Conservation (phyloP, 2,888 invertebrate genomes). For the Ophion slaviceki region DNA sequence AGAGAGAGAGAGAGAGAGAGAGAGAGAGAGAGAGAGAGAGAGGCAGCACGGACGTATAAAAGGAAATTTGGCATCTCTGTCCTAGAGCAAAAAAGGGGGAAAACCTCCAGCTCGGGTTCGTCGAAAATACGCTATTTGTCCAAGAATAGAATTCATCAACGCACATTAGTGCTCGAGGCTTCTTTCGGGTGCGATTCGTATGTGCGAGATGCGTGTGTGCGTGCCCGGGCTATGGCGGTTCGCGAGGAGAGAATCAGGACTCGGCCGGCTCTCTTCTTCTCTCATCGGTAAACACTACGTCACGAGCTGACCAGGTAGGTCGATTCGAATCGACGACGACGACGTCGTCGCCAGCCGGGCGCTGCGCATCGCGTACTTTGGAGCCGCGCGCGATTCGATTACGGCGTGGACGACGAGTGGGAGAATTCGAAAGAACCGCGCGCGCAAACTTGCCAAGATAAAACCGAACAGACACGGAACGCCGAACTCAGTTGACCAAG, state of each 20-base stretch:
- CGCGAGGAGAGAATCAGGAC: slow-evolving; percentile 29
- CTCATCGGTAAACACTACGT: slow-evolving; percentile 65
- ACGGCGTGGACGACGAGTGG: slow-evolving; percentile 11
- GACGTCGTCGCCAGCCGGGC: not conserved
- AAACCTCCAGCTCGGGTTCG: slow-evolving; percentile 23
- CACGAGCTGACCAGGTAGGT: slow-evolving; percentile 64
- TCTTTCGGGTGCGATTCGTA: not conserved
- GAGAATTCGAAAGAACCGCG: slow-evolving; percentile 47
- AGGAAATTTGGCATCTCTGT: no score
- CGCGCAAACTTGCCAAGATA: slow-evolving; percentile 63
- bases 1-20: no score
- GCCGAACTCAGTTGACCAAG: slow-evolving; percentile 65
- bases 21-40: no score
- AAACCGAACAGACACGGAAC: slow-evolving; percentile 66
- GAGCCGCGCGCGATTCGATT: no score
- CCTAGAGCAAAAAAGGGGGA: slow-evolving; percentile 1
- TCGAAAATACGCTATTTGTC: slow-evolving; percentile 30
- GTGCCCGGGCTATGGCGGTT: no score
- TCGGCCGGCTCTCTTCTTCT: slow-evolving; percentile 38
- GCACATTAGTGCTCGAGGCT: slow-evolving; percentile 3
- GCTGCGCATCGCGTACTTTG: no score
- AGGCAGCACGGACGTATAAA: no score
- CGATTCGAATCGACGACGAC: slow-evolving; percentile 45
- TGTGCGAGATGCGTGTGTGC: not conserved
- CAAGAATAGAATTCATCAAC: slow-evolving; percentile 20